These are phyloP conservation scores for Eumacrocentrus americanus DNA, from an alignment of 2,888 invertebrate genomes.

Conservation along the genomic window DNA sequence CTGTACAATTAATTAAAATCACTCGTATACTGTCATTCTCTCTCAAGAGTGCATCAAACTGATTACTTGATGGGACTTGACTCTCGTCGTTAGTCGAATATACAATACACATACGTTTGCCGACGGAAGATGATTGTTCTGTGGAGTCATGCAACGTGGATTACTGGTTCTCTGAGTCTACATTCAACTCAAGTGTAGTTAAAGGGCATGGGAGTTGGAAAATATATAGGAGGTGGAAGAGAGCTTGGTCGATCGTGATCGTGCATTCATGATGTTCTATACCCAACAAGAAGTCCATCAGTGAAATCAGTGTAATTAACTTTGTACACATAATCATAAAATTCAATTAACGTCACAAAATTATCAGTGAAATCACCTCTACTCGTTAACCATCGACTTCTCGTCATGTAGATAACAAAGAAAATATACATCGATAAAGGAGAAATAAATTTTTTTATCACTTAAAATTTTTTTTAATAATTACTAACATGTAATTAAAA, in stretches of 20 bases:
- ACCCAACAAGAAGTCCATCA: neutral
- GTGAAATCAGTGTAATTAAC: neutral
- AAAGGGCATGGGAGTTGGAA: slow-evolving; percentile 39
- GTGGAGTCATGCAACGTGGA: slow-evolving; percentile 1
- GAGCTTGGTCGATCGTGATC: slow-evolving; percentile 25
- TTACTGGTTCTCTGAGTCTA: neutral
- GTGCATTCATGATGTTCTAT: neutral
- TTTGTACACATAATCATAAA: neutral
- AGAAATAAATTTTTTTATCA: neutral
- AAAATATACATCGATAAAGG: too few relatives aligned
- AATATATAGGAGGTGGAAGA: slow-evolving; percentile 32
- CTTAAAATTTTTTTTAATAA: neutral
- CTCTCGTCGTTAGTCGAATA: neutral
- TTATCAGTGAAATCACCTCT: too few relatives aligned
- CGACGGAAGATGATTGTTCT: slow-evolving; percentile 1
- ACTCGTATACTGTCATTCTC: slow-evolving; percentile 12
- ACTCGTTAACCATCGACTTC: too few relatives aligned
- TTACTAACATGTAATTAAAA: neutral
- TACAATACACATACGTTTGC: neutral
- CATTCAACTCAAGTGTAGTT: slow-evolving; percentile 13
- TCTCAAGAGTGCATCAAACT: neutral
- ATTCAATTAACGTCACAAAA: too few relatives aligned
- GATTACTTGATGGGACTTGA: slow-evolving; percentile 1
- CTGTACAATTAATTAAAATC: slow-evolving; percentile 7
- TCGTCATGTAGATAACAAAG: too few relatives aligned